Conservation (phyloP, 2,113 vertebrate species). For the Mesocricetus auratus region DNA sequence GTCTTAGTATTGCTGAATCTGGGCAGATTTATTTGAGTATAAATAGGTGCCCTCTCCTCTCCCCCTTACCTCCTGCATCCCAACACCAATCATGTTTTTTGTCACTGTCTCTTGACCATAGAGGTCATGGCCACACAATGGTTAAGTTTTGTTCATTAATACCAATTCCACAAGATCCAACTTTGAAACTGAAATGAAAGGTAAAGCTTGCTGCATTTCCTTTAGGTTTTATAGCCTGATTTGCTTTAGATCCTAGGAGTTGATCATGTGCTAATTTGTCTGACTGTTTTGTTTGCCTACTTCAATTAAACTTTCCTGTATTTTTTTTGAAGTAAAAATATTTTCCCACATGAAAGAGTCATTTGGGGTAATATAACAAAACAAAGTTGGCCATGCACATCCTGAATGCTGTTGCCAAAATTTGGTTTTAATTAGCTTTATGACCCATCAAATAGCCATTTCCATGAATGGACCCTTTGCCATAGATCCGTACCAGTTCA, state of each 20-base stretch:
- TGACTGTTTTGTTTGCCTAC: conserved; percentile 66
- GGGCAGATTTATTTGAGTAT: not conserved
- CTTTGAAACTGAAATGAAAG: conserved; percentile 52
- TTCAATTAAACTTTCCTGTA: conserved; percentile 69
- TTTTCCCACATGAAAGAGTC: conserved; percentile 73
- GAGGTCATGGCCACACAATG: not conserved
- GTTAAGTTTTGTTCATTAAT: not conserved
- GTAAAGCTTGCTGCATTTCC: conserved; percentile 30
- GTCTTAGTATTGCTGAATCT: conserved; percentile 7
- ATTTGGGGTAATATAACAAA: conserved; percentile 75
- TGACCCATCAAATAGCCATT: conserved; percentile 70
- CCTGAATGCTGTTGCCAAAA: conserved; percentile 59
- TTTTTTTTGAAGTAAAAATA: conserved; percentile 75
- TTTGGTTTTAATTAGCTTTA: conserved; percentile 78
- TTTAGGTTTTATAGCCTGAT: conserved; percentile 23
- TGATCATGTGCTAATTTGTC: conserved; percentile 68
- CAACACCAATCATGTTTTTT: not conserved
- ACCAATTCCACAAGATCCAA: conserved; percentile 37
- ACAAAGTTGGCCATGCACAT: conserved; percentile 55
- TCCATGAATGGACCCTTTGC: conserved; percentile 57
- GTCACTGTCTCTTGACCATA: not conserved
- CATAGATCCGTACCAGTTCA: conserved; percentile 30
- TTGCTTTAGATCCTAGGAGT: conserved; percentile 52
- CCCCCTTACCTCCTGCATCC: too few relatives aligned
- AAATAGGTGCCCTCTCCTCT: not conserved